phyloP scores from a whole-genome alignment of 2,113 vertebrate species.

The Turdus rufiventris region DNA sequence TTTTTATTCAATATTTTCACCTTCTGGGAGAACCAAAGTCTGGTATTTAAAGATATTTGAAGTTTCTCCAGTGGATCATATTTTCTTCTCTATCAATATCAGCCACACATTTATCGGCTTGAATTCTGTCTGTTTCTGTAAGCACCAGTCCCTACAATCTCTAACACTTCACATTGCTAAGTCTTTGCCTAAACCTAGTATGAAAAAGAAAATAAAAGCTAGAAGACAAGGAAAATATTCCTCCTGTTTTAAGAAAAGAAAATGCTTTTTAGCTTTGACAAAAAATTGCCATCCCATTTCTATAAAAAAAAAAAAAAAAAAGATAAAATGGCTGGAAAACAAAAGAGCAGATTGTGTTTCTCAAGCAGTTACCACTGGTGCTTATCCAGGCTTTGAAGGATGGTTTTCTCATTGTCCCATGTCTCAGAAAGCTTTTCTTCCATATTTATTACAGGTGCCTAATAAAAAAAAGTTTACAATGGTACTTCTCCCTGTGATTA shows the following conservation, averaged over 20 bases:
- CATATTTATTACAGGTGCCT: not conserved
- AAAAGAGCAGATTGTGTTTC: not conserved
- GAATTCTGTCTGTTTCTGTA: not conserved
- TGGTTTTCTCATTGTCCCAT: not conserved
- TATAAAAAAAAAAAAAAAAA: not conserved
- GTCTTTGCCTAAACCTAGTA: not conserved
- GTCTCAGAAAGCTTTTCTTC: not conserved
- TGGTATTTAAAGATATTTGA: not conserved
- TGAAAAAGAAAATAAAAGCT: not conserved
- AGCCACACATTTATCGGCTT: not conserved
- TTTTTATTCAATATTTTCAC: not conserved
- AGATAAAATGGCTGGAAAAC: not conserved
- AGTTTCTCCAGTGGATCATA: not conserved
- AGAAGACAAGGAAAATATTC: not conserved
- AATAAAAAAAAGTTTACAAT: not conserved
- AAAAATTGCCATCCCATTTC: not conserved
- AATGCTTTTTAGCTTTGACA: not conserved
- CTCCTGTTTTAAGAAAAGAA: not conserved
- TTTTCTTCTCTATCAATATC: not conserved
- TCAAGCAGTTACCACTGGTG: not conserved
- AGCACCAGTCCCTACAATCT: not conserved
- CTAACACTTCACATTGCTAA: not conserved
- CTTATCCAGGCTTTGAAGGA: not conserved
- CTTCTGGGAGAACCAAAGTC: not conserved
- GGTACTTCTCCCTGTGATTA: not conserved